A percentile compares a stretch with the other conserved stretches of the same genome.
Evolutionary conservation across 2,113 vertebrate species (phyloP).

Genomic region (Arvicanthis niloticus): DNA sequence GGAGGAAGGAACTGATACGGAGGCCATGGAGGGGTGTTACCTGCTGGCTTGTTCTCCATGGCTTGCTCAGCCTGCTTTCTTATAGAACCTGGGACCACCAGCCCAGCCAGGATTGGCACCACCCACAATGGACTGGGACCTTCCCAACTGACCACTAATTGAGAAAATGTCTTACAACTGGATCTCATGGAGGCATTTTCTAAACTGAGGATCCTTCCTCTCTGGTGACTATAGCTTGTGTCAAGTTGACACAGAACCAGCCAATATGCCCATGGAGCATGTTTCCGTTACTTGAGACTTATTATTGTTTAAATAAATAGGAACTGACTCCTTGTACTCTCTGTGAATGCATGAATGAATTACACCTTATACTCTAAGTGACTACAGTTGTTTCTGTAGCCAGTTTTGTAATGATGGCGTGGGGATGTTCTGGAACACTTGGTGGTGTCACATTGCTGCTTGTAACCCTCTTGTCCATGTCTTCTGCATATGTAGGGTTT

Average conservation of each 20-base stretch:
- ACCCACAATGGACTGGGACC: not conserved
- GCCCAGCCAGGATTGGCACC: not conserved
- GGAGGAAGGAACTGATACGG: not conserved
- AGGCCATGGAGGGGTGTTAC: not conserved
- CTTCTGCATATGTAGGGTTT: not conserved
- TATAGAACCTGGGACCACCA: not conserved
- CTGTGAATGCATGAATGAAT: not conserved
- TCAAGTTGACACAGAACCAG: not conserved
- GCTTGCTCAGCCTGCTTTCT: not conserved
- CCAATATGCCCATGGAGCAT: not conserved
- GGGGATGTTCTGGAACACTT: not conserved
- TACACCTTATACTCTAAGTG: not conserved
- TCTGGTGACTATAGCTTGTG: not conserved
- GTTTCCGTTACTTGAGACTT: not conserved
- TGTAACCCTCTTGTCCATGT: not conserved
- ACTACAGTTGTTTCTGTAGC: not conserved
- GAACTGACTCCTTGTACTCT: not conserved
- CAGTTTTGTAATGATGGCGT: not conserved
- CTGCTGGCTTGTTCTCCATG: not conserved
- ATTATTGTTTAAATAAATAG: not conserved
- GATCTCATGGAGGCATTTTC: not conserved
- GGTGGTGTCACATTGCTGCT: not conserved
- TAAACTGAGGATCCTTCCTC: not conserved
- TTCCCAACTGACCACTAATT: not conserved
- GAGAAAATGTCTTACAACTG: not conserved